phyloP scores from a whole-genome alignment of 2,888 invertebrate species.

The Ectemnius lituratus region DNA sequence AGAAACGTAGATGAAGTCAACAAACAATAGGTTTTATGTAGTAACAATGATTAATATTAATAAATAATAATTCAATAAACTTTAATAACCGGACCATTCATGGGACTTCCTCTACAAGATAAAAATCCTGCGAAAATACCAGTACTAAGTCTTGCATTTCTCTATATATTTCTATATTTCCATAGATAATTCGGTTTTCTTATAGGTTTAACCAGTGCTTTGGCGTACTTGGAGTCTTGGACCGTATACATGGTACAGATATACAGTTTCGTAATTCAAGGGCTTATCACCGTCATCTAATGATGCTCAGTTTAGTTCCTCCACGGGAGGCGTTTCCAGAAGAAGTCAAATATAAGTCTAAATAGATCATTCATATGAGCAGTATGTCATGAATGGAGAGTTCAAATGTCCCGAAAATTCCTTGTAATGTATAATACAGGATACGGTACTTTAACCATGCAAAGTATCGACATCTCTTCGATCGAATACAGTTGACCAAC shows the following conservation, averaged over 20 bases:
- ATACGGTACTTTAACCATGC: constrained; percentile 23
- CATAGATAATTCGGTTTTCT: constrained; percentile 4
- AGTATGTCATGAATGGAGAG: constrained; percentile 29
- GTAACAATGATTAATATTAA: neutral
- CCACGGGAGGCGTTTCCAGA: constrained; percentile 85
- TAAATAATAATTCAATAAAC: too few species aligned
- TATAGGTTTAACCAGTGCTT: constrained; percentile 90
- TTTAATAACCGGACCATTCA: too few species aligned
- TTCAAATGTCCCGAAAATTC: constrained; percentile 7
- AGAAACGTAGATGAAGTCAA: neutral
- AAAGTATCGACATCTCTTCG: constrained; percentile 21
- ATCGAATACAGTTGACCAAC: constrained; percentile 14
- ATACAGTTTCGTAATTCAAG: constrained; percentile 85
- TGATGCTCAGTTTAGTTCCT: constrained; percentile 84
- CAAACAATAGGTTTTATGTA: neutral
- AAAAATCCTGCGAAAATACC: too few species aligned
- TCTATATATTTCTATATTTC: too few species aligned
- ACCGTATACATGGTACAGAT: constrained; percentile 91
- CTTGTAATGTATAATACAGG: constrained; percentile 14
- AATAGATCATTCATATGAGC: constrained; percentile 54
- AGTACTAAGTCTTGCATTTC: too few species aligned
- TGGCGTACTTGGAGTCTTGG: constrained; percentile 89
- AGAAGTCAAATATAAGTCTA: constrained; percentile 76
- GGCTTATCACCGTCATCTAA: constrained; percentile 85
- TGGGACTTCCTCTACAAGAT: too few species aligned